Evolutionary conservation across 2,888 invertebrate genomes (phyloP).

Genomic region (Caenorhabditis uteleia): DNA sequence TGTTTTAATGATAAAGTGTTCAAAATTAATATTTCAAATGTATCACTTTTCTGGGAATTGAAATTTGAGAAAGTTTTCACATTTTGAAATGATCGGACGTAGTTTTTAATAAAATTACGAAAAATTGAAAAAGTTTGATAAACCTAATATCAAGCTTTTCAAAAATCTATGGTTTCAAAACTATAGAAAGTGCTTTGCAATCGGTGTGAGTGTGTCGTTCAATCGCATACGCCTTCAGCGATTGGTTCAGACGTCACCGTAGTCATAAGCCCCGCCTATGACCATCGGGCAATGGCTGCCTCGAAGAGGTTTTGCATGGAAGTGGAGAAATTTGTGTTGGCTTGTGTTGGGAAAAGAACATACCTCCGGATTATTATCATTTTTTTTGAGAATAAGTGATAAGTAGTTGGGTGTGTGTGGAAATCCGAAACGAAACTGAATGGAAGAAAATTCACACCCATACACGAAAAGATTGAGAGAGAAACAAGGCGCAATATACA

Average conservation of each 20-base stretch:
- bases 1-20: no score
- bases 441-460: constrained; percentile 24
- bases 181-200: constrained; percentile 43
- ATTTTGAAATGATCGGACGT: constrained; percentile 17
- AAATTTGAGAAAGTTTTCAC: no score
- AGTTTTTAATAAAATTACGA: neutral
- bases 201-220: constrained; percentile 41
- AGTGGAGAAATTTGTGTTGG: constrained; percentile 11
- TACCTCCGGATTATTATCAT: constrained; percentile 13
- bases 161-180: constrained; percentile 25
- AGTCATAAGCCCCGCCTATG: constrained; percentile 29
- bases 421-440: no score
- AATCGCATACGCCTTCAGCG: constrained; percentile 29
- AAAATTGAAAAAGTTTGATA: neutral
- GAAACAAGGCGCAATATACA: constrained; percentile 37
- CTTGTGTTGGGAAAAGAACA: no score
- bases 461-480: constrained; percentile 34
- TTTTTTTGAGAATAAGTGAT: constrained; percentile 7
- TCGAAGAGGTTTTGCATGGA: constrained; percentile 8
- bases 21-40: no score
- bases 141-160: neutral
- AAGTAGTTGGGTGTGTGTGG: neutral
- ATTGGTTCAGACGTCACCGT: constrained; percentile 40
- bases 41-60: no score
- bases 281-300: constrained; percentile 25